phyloP scores from a whole-genome alignment of 2,888 invertebrate species.

The Molorchus minor region DNA sequence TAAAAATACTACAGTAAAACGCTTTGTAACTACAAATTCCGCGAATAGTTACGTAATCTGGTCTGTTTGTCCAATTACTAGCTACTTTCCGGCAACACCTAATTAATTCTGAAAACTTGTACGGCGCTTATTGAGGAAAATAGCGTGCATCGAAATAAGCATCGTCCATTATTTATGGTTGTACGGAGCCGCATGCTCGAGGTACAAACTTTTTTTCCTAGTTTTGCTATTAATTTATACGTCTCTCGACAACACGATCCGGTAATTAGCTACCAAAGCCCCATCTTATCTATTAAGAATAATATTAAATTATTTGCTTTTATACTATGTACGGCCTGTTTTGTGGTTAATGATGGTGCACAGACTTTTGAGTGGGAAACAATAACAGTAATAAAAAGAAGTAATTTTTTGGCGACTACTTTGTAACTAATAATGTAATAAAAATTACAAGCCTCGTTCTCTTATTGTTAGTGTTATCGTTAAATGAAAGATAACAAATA shows the following conservation, averaged over 20 bases:
- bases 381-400: no score
- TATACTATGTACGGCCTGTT: constrained; percentile 35
- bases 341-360: no score
- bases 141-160: constrained; percentile 40
- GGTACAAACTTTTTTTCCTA: constrained; percentile 25
- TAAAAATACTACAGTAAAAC: background rate
- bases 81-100: constrained; percentile 27
- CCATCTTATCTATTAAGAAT: constrained; percentile 40
- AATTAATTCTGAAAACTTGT: constrained; percentile 43
- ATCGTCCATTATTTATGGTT: constrained; percentile 46
- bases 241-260: constrained; percentile 44
- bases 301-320: constrained; percentile 42
- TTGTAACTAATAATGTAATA: no score
- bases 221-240: constrained; percentile 43
- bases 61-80: constrained; percentile 27
- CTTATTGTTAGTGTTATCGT: no score
- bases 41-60: background rate
- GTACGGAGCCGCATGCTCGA: constrained; percentile 38
- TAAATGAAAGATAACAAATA: no score
- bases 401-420: no score
- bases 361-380: no score
- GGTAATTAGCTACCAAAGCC: constrained; percentile 47
- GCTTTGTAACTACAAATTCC: background rate
- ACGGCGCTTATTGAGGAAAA: constrained; percentile 33
- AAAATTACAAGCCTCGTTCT: no score